These are phyloP conservation scores for Drosophila yakuba DNA, from an alignment of 1,140 invertebrate genomes.

Conservation along the genomic window DNA sequence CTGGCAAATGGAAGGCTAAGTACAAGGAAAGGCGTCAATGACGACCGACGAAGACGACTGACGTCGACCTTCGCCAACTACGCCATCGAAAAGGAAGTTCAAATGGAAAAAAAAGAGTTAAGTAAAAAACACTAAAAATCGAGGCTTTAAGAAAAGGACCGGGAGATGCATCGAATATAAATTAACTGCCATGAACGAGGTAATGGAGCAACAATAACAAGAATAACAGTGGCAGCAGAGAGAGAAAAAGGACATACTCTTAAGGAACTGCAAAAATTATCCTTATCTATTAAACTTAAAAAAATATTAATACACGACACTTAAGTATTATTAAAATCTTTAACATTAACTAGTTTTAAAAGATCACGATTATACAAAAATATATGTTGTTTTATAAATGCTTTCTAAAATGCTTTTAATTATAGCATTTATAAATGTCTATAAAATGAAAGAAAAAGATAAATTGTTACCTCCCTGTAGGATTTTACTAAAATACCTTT, in stretches of 20 bases:
- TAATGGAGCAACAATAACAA: slow-evolving; percentile 69
- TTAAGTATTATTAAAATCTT: no score
- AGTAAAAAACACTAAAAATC: slow-evolving; percentile 11
- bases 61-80: slow-evolving; percentile 51
- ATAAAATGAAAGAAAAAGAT: no score
- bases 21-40: slow-evolving; percentile 76
- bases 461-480: no score
- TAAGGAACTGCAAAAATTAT: background rate
- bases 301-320: no score
- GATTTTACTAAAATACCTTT: no score
- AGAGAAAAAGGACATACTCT: slow-evolving; percentile 12
- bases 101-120: slow-evolving; percentile 14
- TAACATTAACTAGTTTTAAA: no score
- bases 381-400: no score
- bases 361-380: no score
- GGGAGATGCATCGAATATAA: slow-evolving; percentile 77
- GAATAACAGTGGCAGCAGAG: slow-evolving; percentile 12
- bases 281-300: background rate
- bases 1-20: slow-evolving; percentile 61
- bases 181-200: slow-evolving; percentile 74
- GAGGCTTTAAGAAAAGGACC: slow-evolving; percentile 19
- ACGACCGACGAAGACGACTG: slow-evolving; percentile 46
- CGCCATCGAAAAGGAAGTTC: slow-evolving; percentile 65
- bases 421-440: no score
- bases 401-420: no score